phyloP scores from a whole-genome alignment of 2,888 invertebrate genomes.

The Erpobdella octoculata region DNA sequence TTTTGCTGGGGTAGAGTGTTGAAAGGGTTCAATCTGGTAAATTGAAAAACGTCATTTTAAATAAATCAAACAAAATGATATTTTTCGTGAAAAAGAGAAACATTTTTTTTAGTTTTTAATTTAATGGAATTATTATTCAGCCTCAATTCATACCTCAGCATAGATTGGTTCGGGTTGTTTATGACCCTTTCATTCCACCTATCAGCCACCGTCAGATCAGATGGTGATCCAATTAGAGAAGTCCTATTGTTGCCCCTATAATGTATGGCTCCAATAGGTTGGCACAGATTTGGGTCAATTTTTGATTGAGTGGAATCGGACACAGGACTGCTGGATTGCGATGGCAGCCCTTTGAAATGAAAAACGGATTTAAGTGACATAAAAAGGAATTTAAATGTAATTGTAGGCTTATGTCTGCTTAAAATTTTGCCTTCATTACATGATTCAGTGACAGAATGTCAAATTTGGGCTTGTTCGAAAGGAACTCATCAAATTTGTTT shows the following conservation, averaged over 20 bases:
- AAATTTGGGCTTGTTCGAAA: too few relatives aligned
- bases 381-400: too few relatives aligned
- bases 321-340: background rate
- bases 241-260: background rate
- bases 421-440: too few relatives aligned
- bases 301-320: background rate
- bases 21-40: too few relatives aligned
- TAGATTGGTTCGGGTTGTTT: background rate
- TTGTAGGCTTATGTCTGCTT: too few relatives aligned
- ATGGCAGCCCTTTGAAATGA: background rate
- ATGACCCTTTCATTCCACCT: constrained; percentile 3
- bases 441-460: too few relatives aligned
- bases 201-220: background rate
- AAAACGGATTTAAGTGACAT: too few relatives aligned
- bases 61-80: too few relatives aligned
- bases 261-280: background rate
- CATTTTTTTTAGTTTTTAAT: too few relatives aligned
- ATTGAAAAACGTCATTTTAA: too few relatives aligned
- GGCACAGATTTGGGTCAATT: background rate
- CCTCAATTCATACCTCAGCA: background rate
- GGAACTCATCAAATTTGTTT: too few relatives aligned
- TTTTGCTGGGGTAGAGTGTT: background rate
- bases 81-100: too few relatives aligned
- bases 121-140: background rate
- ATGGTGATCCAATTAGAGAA: background rate